These are phyloP conservation scores for Tachysurus vachellii DNA, from an alignment of 2,113 vertebrate species.

Conservation along the genomic window DNA sequence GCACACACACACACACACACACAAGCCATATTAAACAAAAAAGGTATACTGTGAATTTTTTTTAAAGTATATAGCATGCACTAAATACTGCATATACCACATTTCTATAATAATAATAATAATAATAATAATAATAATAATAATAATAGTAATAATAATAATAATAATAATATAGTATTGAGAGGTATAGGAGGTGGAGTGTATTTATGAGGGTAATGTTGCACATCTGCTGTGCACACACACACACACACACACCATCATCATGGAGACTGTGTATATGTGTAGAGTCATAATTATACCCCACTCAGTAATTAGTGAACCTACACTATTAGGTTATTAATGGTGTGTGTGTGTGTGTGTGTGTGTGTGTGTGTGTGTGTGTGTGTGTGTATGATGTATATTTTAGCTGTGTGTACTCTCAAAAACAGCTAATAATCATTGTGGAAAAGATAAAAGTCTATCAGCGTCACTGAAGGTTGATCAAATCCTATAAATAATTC, in stretches of 20 bases:
- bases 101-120: too few relatives aligned
- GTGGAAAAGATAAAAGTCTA: neutral
- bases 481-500: neutral
- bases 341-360: neutral
- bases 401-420: neutral
- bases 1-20: too few relatives aligned
- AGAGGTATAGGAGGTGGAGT: neutral
- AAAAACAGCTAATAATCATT: neutral
- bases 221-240: neutral
- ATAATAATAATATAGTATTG: neutral
- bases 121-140: too few relatives aligned
- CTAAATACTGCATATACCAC: neutral
- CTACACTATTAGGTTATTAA: neutral
- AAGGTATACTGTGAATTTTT: too few relatives aligned
- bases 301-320: neutral
- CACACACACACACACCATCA: constrained; percentile 5
- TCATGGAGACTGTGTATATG: neutral
- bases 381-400: neutral
- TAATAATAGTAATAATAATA: too few relatives aligned
- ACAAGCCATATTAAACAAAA: neutral
- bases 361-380: too few relatives aligned
- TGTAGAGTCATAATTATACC: neutral
- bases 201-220: neutral
- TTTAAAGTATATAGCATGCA: neutral
- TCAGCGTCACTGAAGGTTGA: neutral